Evolutionary conservation across 2,888 invertebrate genomes (phyloP).

Genomic region (Callosobruchus maculatus): DNA sequence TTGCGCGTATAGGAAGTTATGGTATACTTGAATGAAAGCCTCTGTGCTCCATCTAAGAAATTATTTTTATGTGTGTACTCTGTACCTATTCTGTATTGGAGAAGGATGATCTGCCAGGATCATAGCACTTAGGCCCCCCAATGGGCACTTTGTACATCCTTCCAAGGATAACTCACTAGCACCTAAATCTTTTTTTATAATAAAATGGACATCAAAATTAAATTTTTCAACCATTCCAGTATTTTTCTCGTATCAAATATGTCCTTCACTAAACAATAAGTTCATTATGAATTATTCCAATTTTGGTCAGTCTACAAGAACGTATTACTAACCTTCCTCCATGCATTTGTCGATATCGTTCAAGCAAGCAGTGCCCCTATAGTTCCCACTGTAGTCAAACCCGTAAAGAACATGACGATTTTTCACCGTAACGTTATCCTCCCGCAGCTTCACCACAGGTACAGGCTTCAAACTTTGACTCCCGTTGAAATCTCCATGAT

Average conservation of each 20-base stretch:
- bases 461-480: not conserved
- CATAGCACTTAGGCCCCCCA: not conserved
- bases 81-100: too few species aligned
- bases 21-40: too few species aligned
- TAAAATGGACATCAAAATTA: too few species aligned
- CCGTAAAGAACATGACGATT: not conserved
- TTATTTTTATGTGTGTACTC: too few species aligned
- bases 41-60: too few species aligned
- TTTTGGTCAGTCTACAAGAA: too few species aligned
- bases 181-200: too few species aligned
- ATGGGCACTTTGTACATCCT: not conserved
- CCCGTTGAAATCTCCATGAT: not conserved
- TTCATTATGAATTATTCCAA: too few species aligned
- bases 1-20: too few species aligned
- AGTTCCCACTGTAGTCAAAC: not conserved
- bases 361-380: not conserved
- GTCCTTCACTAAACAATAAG: too few species aligned
- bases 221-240: too few species aligned
- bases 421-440: not conserved
- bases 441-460: not conserved
- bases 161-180: not conserved
- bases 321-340: constrained; percentile 9
- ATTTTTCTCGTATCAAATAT: too few species aligned
- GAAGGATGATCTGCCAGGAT: not conserved
- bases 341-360: constrained; percentile 11